Conservation (phyloP, 2,113 vertebrate species). For the Colinus virginianus region DNA sequence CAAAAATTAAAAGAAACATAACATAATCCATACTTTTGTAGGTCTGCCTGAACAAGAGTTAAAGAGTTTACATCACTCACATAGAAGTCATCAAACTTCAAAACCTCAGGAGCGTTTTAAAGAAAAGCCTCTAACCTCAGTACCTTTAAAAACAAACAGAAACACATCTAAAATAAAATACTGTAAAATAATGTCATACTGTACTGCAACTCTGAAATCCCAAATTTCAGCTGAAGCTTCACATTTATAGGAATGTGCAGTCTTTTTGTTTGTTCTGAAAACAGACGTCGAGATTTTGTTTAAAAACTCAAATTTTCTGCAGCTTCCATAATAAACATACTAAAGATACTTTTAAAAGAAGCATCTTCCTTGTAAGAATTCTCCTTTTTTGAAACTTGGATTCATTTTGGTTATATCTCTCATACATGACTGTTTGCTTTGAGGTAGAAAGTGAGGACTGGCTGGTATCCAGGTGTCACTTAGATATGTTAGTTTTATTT, state of each 20-base stretch:
- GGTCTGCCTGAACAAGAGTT: background rate
- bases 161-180: background rate
- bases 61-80: background rate
- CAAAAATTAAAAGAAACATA: background rate
- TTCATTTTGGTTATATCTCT: background rate
- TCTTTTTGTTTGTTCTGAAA: background rate
- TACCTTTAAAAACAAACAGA: background rate
- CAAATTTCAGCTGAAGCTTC: background rate
- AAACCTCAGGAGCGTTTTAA: background rate
- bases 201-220: background rate
- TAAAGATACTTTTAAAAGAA: background rate
- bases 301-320: background rate
- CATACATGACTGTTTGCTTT: background rate
- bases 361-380: background rate
- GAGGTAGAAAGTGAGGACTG: background rate
- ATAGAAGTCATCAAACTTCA: background rate
- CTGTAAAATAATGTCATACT: background rate
- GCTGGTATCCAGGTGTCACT: background rate
- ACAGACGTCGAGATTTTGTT: background rate
- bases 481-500: background rate
- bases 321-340: background rate
- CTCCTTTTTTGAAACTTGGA: background rate
- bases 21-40: background rate
- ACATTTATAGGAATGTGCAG: background rate
- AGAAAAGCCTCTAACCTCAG: background rate